Evolutionary conservation across 1,140 invertebrate species (phyloP), one percentile per base, ranked within the genome.

Genomic region (Dreissena polymorpha): DNA sequence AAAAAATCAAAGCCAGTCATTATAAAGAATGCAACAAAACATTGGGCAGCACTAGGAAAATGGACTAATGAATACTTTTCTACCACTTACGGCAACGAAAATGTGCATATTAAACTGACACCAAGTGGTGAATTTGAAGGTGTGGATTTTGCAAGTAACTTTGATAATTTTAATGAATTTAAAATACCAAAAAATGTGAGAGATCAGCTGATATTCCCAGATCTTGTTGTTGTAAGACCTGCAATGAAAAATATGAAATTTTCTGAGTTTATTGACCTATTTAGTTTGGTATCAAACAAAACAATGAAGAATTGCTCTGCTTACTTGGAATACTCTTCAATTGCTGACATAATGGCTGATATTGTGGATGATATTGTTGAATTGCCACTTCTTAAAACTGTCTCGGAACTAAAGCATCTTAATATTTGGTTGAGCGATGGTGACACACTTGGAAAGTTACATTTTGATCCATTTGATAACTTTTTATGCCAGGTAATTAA

Each of bases 401-500:
- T 88, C 3, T 71, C 91, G 2, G 70, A 87, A 25, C 73, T 88
- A 63, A 80, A 87, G 49, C 90, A 91, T 75, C 70, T 88, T 7
- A 92, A 92, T 69, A 90, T 92, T 21, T 92, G 91, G 91, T 85
- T 92, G 3, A 92, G 91, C 89, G 90, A 92, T 89, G 91, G 91
- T 8, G 91, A 91, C 64, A 92, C 91, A 23, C 55, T 92, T 7
- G 91, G 91, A 81, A 92, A 90, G 85, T 63, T 90, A 16, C 91
- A 92, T 71, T 92, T 92, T 88, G 91, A 92, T 83, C 89, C 89
- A 27, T 92, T 88, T 88, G 91, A 92, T 78, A 92, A 92, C 73
- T 89, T 92, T 64, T 86, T 92, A 10, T 91, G 91, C 83, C 90
- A 91, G 90, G 91, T 92, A 60, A 5, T 39, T 2, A 39, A 39